Conservation (phyloP, 2,888 invertebrate species). For the Acronicta alni region DNA sequence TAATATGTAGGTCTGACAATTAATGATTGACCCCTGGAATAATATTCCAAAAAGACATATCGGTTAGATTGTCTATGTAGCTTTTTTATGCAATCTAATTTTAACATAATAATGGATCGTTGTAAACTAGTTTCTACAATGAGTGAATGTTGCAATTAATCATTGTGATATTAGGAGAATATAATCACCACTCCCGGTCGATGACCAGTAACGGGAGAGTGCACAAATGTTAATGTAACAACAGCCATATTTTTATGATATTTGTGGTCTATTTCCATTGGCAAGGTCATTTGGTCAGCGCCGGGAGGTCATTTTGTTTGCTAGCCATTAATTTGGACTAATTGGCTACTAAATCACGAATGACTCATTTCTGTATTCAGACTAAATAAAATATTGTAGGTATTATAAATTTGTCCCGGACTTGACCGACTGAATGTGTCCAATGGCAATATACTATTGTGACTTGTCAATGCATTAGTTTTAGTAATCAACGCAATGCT, state of each 20-base stretch:
- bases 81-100: constrained; percentile 69
- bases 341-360: constrained; percentile 46
- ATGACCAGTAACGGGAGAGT: constrained; percentile 59
- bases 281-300: constrained; percentile 45
- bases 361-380: constrained; percentile 40
- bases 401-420: constrained; percentile 27
- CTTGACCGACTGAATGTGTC: constrained; percentile 42
- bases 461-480: constrained; percentile 64
- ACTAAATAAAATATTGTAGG: constrained; percentile 43
- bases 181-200: constrained; percentile 61
- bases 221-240: constrained; percentile 83
- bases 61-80: constrained; percentile 72
- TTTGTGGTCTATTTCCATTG: constrained; percentile 61
- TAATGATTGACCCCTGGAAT: constrained; percentile 57
- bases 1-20: constrained; percentile 47
- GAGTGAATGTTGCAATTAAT: constrained; percentile 78
- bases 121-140: constrained; percentile 67
- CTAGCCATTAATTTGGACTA: constrained; percentile 36
- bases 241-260: constrained; percentile 86
- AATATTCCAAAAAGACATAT: constrained; percentile 77
- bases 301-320: constrained; percentile 32
- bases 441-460: constrained; percentile 38
- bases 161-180: constrained; percentile 85
- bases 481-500: constrained; percentile 74
- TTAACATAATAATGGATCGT: constrained; percentile 53